Evolutionary conservation across 2,888 invertebrate species (phyloP).

Genomic region (Lypha dubia): DNA sequence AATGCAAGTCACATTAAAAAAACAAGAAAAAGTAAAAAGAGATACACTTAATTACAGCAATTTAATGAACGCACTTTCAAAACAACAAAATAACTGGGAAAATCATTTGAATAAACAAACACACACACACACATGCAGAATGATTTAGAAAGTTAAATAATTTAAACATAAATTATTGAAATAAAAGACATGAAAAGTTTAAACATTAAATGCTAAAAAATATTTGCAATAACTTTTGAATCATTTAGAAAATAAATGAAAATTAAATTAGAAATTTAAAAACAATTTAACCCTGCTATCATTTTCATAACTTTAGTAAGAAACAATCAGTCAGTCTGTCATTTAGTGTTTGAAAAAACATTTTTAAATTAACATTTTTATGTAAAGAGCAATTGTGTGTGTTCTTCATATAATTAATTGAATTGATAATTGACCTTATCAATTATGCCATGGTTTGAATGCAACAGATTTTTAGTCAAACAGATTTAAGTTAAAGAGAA

Average conservation of each 20-base stretch:
- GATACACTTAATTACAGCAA: constrained; percentile 21
- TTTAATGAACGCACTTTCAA: constrained; percentile 41
- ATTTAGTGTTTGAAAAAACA: not conserved
- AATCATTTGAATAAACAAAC: constrained; percentile 35
- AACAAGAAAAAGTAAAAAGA: not conserved
- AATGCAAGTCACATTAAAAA: constrained; percentile 14
- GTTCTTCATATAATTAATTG: too few species aligned
- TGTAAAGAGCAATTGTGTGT: not conserved
- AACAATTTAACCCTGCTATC: not conserved
- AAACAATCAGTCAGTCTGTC: not conserved
- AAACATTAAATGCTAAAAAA: not conserved
- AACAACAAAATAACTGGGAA: constrained; percentile 35
- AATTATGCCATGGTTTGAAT: too few species aligned
- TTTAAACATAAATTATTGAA: constrained; percentile 1
- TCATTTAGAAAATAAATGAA: constrained; percentile 11
- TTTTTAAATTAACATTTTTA: not conserved
- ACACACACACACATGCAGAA: too few species aligned
- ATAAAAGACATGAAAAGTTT: too few species aligned
- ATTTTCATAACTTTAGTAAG: not conserved
- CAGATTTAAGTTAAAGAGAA: too few species aligned
- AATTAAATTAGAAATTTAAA: not conserved
- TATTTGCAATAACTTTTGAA: not conserved
- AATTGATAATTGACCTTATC: too few species aligned
- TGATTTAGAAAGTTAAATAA: constrained; percentile 54
- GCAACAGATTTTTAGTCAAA: too few species aligned